Evolutionary conservation across 1,140 invertebrate species (phyloP).

Genomic region (Maniola jurtina): DNA sequence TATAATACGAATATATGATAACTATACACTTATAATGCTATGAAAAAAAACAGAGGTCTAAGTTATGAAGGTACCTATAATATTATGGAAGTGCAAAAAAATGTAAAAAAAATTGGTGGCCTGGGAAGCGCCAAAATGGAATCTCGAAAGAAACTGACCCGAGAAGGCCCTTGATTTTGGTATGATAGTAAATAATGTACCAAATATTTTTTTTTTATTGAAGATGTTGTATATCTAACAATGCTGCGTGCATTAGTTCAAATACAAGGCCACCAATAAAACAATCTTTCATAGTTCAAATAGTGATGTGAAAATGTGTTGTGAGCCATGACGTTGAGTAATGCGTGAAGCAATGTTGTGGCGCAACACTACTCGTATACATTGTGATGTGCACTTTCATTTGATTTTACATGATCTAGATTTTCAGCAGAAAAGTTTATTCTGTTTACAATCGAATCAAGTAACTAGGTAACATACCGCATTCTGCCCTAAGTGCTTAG

Average conservation of each 20-base stretch:
- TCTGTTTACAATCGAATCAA: background rate
- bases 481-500: no score
- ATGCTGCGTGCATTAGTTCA: conserved; percentile 17
- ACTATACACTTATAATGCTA: no score
- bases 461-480: no score
- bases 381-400: conserved; percentile 24
- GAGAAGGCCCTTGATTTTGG: no score
- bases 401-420: conserved; percentile 22
- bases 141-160: no score
- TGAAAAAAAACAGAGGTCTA: no score
- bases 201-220: background rate
- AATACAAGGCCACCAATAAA: conserved; percentile 31
- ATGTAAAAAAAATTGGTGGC: no score
- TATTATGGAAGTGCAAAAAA: no score
- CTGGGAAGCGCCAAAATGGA: no score
- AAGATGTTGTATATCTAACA: background rate
- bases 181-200: no score
- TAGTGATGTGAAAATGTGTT: conserved; percentile 39
- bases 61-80: no score
- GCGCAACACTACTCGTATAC: conserved; percentile 30
- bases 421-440: background rate
- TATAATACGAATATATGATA: no score
- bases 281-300: conserved; percentile 24
- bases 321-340: conserved; percentile 36
- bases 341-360: conserved; percentile 32